Percentiles rank a stretch among this genome's conserved stretches.
Conservation (phyloP, 2,888 invertebrate species). For the Campoletis raptor region DNA sequence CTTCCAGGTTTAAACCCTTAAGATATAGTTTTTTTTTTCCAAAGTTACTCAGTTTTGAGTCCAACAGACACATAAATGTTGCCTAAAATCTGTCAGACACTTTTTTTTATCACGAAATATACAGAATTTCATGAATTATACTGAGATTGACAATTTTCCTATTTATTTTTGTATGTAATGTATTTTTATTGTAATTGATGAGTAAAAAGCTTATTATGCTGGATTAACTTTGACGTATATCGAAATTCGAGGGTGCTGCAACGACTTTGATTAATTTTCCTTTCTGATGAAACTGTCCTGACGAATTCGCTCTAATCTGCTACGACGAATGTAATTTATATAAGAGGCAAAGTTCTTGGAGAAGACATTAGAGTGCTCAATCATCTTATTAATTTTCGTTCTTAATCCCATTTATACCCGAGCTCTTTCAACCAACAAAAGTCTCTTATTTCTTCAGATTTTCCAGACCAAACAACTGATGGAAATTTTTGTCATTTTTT, state of each 20-base stretch:
- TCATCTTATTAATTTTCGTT: constrained; percentile 47
- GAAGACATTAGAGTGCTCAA: constrained; percentile 42
- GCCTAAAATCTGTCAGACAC: not conserved
- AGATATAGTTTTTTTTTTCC: not conserved
- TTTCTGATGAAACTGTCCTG: constrained; percentile 41
- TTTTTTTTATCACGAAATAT: not conserved
- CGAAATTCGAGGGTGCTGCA: constrained; percentile 26
- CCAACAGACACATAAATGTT: not conserved
- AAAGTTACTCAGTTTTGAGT: not conserved
- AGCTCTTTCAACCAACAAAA: constrained; percentile 13
- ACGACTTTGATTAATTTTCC: constrained; percentile 55
- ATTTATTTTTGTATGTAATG: not conserved
- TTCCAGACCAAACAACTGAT: not conserved
- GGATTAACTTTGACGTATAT: constrained; percentile 21
- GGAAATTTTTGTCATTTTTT: not conserved
- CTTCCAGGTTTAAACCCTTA: not conserved
- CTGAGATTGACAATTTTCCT: not conserved
- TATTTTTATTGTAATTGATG: constrained; percentile 15
- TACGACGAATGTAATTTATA: constrained; percentile 34
- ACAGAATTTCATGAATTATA: not conserved
- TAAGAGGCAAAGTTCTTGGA: constrained; percentile 27
- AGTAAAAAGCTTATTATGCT: not conserved
- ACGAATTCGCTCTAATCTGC: constrained; percentile 40
- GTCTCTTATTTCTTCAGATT: not conserved
- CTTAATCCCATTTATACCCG: constrained; percentile 16